Base-by-base conservation (phyloP, 35 echinoderm and acorn worm species). In the Stichopus chloronotus region DNA sequence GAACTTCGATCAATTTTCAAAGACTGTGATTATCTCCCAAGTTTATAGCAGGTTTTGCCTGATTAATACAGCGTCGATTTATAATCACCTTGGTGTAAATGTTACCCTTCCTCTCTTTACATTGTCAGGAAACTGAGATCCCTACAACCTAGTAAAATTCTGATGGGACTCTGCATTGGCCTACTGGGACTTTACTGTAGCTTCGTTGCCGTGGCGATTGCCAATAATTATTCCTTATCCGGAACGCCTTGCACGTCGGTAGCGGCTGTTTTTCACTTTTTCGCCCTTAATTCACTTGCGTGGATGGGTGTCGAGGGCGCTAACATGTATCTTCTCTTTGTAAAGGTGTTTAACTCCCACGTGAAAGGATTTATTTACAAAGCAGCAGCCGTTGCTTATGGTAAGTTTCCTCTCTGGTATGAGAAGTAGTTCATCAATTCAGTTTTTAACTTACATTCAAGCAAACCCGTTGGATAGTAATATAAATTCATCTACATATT, bases 261-360 rank as follows among this genome's bases (percentile, higher is more conserved):
- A 9, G 92, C 92, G 7, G 60, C 56, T 4, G 21, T 87, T 8
- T 87, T 93, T 10, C 92, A 93, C 81, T 88, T 74, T 52, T 72
- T 87, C 63, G 52, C 84, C 4, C 59, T 93, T 5, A 30, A 81
- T 71, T 19, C 84, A 58, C 55, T 93, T 53, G 81, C 84, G 3
- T 93, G 92, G 92, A 93, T 93, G 92, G 92, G 60, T 9, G 59
- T 93, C 5, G 82, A 93, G 55, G 92, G 82, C 16, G 68, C 63
- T 5, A 87, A 93, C 61, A 87, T 93, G 92, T 93, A 88, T 56
- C 83, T 93, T n/a, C 81, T 93, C 54, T 88, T 93, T 88, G 92
- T 93, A 13, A 85, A 85, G 69, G 92, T 93, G 10, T 87, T 93
- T 43, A 65, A 93, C 10, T 63, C 92, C 8, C 58, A 93, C 60